These are phyloP conservation scores for Crossoptilon crossoptilon DNA, from an alignment of 2,797 vertebrate species.

Conservation along the genomic window DNA sequence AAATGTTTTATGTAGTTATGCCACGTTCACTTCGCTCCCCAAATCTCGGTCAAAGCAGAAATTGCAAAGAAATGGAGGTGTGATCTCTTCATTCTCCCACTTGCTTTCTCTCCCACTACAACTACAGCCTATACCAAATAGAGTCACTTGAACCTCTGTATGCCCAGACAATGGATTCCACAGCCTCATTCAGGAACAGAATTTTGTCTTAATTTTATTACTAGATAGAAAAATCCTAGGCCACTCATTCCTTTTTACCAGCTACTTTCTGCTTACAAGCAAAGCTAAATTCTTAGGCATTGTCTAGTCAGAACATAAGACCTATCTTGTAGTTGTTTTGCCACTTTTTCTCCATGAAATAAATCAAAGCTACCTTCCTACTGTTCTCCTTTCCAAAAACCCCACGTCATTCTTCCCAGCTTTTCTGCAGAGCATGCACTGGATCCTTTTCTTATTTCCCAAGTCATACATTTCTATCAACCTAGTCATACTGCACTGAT, in stretches of 20 bases:
- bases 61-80: not conserved
- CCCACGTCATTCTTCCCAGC: not conserved
- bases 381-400: not conserved
- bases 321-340: not conserved
- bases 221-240: not conserved
- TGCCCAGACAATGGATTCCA: not conserved
- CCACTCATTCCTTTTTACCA: not conserved
- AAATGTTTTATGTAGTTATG: not conserved
- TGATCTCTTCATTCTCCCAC: not conserved
- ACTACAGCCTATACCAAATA: not conserved
- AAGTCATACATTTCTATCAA: not conserved
- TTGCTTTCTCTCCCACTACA: not conserved
- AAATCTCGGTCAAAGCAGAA: not conserved
- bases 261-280: not conserved
- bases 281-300: not conserved
- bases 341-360: not conserved
- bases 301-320: not conserved
- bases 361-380: not conserved
- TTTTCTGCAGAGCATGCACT: constrained; percentile 8
- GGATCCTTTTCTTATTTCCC: not conserved
- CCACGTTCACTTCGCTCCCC: not conserved
- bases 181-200: not conserved
- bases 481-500: not conserved
- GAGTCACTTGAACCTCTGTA: not conserved
- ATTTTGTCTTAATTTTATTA: not conserved